Evolutionary conservation across 1,140 invertebrate genomes (phyloP), one percentile per base, ranked within the genome.

Genomic region (Drosophila fuyamai): DNA sequence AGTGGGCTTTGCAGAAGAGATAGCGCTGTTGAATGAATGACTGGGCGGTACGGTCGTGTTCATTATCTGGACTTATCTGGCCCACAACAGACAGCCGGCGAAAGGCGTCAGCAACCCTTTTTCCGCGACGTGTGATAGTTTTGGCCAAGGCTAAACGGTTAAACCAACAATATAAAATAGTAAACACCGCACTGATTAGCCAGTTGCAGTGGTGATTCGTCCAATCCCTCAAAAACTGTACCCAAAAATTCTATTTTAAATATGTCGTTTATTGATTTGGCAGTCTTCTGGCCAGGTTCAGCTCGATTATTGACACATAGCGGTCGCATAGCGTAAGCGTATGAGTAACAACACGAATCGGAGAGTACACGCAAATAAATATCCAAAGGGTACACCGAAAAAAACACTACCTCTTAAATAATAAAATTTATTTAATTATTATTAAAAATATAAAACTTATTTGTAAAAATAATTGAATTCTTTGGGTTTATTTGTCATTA

Each of bases 341-440:
- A 61, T 88, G 83, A 88, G 67, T 88, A 89, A 86, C 66, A 48
- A 55, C n/a, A 47, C 32, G 41, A 36, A 56, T 40, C 59, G 60
- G 16, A 59, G 60, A 62, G 60, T 10, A 63, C 55, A 63, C 13
- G 66, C 55, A 67, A 66, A 51, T 67, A 65, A 76, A 59, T 76
- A 76, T 76, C 16, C 47, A 66, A 75, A 18, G 29, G 48, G 9
- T 48, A 43, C 27, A 2, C 12, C n/a, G 18, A 35, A 16, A 48
- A 44, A 9, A 32, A 0, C 1, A 5, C 0, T 16, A 9, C 1
- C n/a, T 18, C 12, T 7, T 13, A n/a, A 4, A 29, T 9, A 29
- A 4, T 5, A 29, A 29, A 48, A 16, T 32, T 16, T n/a, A n/a
- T 18, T 16, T 18, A 18, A 2, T 5, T 18, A 4, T 12, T 4